phyloP scores from a whole-genome alignment of 2,113 vertebrate genomes.

The Gopherus evgoodei region DNA sequence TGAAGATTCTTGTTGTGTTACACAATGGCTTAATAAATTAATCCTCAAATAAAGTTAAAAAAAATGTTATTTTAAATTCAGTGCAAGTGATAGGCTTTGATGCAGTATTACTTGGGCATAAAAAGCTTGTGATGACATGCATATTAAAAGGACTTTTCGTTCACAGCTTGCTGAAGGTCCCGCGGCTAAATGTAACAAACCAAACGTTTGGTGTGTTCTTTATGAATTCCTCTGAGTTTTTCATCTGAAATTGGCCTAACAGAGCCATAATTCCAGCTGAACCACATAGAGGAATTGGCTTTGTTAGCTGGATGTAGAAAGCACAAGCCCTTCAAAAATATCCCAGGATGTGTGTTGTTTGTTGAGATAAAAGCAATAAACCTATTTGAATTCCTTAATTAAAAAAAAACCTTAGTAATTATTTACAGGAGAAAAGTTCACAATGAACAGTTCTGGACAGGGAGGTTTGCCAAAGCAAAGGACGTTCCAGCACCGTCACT shows the following conservation, averaged over 20 bases:
- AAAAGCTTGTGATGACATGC: slow-evolving; percentile 54
- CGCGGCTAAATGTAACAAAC: slow-evolving; percentile 16
- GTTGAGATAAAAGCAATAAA: slow-evolving; percentile 10
- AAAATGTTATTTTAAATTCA: slow-evolving; percentile 18
- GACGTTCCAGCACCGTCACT: too few species aligned
- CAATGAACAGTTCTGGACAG: too few species aligned
- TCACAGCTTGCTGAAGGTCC: slow-evolving; percentile 41
- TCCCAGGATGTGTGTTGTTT: neutral
- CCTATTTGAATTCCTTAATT: neutral
- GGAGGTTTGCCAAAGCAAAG: too few species aligned
- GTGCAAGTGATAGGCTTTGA: slow-evolving; percentile 41
- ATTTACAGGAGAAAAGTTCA: too few species aligned
- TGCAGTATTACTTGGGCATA: slow-evolving; percentile 46
- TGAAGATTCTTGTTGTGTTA: slow-evolving; percentile 20
- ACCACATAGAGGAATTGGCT: accelerated
- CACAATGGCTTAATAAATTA: slow-evolving; percentile 21
- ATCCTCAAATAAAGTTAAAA: neutral
- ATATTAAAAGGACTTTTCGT: slow-evolving; percentile 55
- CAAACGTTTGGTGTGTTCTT: neutral
- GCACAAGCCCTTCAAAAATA: slow-evolving; percentile 2
- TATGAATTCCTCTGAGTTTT: neutral
- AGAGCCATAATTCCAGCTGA: neutral
- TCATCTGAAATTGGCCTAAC: neutral
- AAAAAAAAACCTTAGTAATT: too few species aligned
- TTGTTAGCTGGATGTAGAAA: slow-evolving; percentile 20